Percentiles rank a stretch among this genome's conserved stretches.
Conservation (phyloP, 53 echinoderm and acorn worm species). For the Holothuria scabra region DNA sequence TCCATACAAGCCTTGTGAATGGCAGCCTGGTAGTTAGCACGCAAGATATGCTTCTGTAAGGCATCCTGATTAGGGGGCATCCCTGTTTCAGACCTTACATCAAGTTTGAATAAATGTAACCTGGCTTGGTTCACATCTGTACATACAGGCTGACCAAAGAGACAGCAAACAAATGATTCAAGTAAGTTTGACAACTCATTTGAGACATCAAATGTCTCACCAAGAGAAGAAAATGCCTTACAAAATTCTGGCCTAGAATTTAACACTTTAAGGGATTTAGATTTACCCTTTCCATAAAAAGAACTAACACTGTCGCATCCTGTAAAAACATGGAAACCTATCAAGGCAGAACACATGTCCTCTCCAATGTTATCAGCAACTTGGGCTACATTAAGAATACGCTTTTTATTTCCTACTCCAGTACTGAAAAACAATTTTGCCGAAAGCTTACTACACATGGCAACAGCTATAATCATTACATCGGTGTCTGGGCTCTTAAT, state of each 20-base stretch:
- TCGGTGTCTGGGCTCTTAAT: slow-evolving; percentile 64
- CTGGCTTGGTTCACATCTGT: neutral
- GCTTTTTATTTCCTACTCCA: slow-evolving; percentile 41
- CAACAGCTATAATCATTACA: no score
- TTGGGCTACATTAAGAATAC: no score
- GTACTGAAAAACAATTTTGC: slow-evolving; percentile 39
- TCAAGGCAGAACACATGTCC: slow-evolving; percentile 27
- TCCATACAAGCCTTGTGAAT: neutral
- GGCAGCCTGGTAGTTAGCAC: neutral
- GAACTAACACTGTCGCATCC: slow-evolving; percentile 76
- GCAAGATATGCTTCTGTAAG: slow-evolving; percentile 5
- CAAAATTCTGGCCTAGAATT: slow-evolving; percentile 26
- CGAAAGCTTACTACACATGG: no score
- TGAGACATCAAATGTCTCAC: slow-evolving; percentile 31
- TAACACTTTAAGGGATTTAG: slow-evolving; percentile 35
- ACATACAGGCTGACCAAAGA: slow-evolving; percentile 1
- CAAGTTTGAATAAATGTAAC: neutral
- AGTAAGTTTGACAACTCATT: slow-evolving; percentile 6
- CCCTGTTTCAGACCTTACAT: slow-evolving; percentile 15
- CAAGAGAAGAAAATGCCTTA: slow-evolving; percentile 4
- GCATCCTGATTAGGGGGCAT: slow-evolving; percentile 23
- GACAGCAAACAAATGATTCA: slow-evolving; percentile 19
- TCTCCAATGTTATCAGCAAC: slow-evolving; percentile 30
- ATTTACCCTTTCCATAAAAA: slow-evolving; percentile 70
- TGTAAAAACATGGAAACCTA: slow-evolving; percentile 70